A percentile compares a stretch with the other conserved stretches of the same genome.
Conservation (phyloP, 2,888 invertebrate species). For the Lithophane ornitopus region DNA sequence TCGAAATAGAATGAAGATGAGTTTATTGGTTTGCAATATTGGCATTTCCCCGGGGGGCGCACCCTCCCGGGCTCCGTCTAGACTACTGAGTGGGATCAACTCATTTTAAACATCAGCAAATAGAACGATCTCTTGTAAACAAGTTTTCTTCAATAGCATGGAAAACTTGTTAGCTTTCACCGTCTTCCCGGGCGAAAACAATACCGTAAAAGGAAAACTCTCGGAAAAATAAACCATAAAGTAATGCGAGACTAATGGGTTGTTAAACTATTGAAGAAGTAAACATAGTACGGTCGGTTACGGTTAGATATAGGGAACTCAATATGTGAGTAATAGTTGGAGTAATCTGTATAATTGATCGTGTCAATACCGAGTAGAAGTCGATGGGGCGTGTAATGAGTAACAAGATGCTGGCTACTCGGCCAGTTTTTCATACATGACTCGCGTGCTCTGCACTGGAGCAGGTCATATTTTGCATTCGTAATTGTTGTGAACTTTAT, state of each 20-base stretch:
- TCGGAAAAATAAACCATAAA: slow-evolving; percentile 27
- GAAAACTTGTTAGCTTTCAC: slow-evolving; percentile 70
- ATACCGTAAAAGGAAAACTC: slow-evolving; percentile 40
- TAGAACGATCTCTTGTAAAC: slow-evolving; percentile 74
- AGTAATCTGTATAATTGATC: slow-evolving; percentile 65
- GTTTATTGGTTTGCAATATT: slow-evolving; percentile 84
- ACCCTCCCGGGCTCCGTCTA: slow-evolving; percentile 83
- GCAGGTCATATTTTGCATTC: slow-evolving; percentile 59
- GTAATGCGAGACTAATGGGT: slow-evolving; percentile 36
- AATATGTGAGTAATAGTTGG: slow-evolving; percentile 42
- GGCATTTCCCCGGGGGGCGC: slow-evolving; percentile 78
- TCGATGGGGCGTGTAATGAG: slow-evolving; percentile 68
- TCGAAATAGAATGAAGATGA: slow-evolving; percentile 79
- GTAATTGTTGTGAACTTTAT: slow-evolving; percentile 47
- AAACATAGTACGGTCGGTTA: slow-evolving; percentile 32
- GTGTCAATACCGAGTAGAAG: slow-evolving; percentile 67
- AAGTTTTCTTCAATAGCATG: slow-evolving; percentile 70
- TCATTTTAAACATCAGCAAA: slow-evolving; percentile 79
- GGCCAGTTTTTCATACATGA: slow-evolving; percentile 67
- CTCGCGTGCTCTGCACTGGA: slow-evolving; percentile 61
- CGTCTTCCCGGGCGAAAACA: slow-evolving; percentile 52
- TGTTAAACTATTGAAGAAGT: slow-evolving; percentile 20
- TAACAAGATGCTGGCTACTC: slow-evolving; percentile 66
- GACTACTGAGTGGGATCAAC: slow-evolving; percentile 80
- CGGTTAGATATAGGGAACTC: slow-evolving; percentile 34